Percentiles rank a stretch among this genome's conserved stretches.
Conservation (phyloP, 92 coral and sea anemone species). For the Bergia sp. region DNA sequence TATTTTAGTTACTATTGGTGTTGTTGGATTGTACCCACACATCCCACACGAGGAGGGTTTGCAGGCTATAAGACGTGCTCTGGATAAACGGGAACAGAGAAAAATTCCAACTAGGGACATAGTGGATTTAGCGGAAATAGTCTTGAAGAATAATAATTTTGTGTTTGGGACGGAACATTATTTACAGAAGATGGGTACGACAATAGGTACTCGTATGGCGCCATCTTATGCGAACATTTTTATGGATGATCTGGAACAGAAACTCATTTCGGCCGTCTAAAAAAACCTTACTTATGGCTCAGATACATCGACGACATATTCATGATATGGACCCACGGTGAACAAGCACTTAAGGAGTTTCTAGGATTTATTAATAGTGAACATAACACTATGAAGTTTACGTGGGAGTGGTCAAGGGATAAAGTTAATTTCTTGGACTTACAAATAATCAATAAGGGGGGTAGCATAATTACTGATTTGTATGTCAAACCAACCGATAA, state of each 20-base stretch:
- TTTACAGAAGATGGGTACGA: background rate
- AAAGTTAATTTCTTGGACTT: constrained; percentile 14
- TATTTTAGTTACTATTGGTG: constrained; percentile 35
- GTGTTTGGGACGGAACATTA: background rate
- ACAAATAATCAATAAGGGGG: background rate
- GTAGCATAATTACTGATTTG: constrained; percentile 27
- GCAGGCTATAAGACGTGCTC: background rate
- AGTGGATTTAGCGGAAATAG: constrained; percentile 3
- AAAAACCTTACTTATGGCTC: constrained; percentile 30
- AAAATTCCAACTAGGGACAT: background rate
- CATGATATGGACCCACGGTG: constrained; percentile 13
- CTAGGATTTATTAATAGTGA: background rate
- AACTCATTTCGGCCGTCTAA: constrained; percentile 1
- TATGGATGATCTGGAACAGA: constrained; percentile 26
- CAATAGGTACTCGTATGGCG: constrained; percentile 35
- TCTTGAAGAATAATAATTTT: background rate
- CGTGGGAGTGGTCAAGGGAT: background rate
- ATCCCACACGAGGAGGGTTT: constrained; percentile 30
- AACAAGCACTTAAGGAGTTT: constrained; percentile 22
- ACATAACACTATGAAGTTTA: constrained; percentile 10
- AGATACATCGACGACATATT: constrained; percentile 14
- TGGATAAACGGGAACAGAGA: no score
- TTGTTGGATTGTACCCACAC: constrained; percentile 14
- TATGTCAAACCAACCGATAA: constrained; percentile 18
- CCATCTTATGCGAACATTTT: constrained; percentile 25